phyloP scores from a whole-genome alignment of 2,888 invertebrate species.

The Rhodophaea formosa region DNA sequence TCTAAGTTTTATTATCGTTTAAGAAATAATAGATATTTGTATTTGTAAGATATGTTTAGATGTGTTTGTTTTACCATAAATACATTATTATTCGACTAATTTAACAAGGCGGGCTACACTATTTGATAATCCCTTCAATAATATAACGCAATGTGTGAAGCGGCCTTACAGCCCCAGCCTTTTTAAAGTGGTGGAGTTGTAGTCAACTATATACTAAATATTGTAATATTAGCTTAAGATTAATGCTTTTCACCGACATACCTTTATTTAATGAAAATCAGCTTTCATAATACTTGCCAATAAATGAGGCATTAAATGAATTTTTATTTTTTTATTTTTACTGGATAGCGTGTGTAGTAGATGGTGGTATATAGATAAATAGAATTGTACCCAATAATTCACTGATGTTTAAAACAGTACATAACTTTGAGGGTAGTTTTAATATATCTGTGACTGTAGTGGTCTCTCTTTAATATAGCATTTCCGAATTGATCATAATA shows the following conservation, averaged over 20 bases:
- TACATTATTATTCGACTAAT: slow-evolving; percentile 40
- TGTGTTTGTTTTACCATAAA: slow-evolving; percentile 69
- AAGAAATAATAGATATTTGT: slow-evolving; percentile 60
- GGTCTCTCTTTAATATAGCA: background rate
- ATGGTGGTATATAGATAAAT: background rate
- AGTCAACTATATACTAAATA: slow-evolving; percentile 63
- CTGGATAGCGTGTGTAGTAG: slow-evolving; percentile 19
- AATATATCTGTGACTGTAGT: background rate
- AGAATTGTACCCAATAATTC: background rate
- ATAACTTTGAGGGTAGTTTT: background rate
- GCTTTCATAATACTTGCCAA: slow-evolving; percentile 48
- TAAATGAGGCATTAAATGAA: slow-evolving; percentile 53
- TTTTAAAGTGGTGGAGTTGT: slow-evolving; percentile 48
- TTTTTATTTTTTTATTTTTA: slow-evolving; percentile 37
- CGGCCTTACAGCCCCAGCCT: slow-evolving; percentile 27
- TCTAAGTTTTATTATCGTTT: slow-evolving; percentile 58
- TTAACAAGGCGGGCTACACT: slow-evolving; percentile 29
- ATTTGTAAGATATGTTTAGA: slow-evolving; percentile 70
- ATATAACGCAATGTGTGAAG: slow-evolving; percentile 11
- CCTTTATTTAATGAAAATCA: slow-evolving; percentile 45
- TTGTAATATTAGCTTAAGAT: slow-evolving; percentile 63
- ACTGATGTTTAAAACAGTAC: background rate
- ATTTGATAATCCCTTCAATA: background rate
- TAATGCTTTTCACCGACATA: slow-evolving; percentile 62
- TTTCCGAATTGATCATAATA: background rate